Evolutionary conservation across 2,797 vertebrate genomes (phyloP).

Genomic region (Halcyon leucocephala): DNA sequence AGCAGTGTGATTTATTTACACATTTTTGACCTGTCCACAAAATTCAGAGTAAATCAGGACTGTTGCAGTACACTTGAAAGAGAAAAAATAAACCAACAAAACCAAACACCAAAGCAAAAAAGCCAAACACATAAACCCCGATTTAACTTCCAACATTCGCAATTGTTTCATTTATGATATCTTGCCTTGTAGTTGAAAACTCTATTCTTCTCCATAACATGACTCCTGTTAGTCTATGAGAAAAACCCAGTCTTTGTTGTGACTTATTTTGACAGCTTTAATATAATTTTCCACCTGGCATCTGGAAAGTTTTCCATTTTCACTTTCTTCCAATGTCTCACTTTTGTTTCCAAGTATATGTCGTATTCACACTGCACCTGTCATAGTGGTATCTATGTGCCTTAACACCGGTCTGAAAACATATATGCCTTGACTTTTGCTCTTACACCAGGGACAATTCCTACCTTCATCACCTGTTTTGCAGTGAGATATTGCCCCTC

Average conservation of each 20-base stretch:
- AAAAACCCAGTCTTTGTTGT: conserved; percentile 56
- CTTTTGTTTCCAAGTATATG: conserved; percentile 53
- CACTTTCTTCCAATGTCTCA: conserved; percentile 46
- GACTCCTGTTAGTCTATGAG: conserved; percentile 39
- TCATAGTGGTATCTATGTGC: not conserved
- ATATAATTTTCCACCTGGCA: conserved; percentile 60
- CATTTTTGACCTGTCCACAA: conserved; percentile 13
- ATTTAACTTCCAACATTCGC: not conserved
- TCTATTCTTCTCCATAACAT: conserved; percentile 7
- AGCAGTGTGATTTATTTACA: not conserved
- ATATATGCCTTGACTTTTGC: not conserved
- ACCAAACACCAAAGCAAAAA: not conserved
- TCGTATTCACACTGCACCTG: conserved; percentile 16
- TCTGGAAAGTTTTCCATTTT: conserved; percentile 65
- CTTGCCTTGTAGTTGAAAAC: not conserved
- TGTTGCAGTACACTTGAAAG: not conserved
- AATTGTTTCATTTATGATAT: not conserved
- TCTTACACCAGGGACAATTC: not conserved
- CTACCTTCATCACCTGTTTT: conserved; percentile 45
- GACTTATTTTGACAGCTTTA: conserved; percentile 71
- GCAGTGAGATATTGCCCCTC: conserved; percentile 15
- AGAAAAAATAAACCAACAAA: too few relatives aligned
- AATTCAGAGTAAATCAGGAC: not conserved
- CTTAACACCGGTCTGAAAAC: not conserved
- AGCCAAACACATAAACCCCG: not conserved